Base-by-base conservation (phyloP, 2,113 vertebrate genomes). In the Glaucomys volans region DNA sequence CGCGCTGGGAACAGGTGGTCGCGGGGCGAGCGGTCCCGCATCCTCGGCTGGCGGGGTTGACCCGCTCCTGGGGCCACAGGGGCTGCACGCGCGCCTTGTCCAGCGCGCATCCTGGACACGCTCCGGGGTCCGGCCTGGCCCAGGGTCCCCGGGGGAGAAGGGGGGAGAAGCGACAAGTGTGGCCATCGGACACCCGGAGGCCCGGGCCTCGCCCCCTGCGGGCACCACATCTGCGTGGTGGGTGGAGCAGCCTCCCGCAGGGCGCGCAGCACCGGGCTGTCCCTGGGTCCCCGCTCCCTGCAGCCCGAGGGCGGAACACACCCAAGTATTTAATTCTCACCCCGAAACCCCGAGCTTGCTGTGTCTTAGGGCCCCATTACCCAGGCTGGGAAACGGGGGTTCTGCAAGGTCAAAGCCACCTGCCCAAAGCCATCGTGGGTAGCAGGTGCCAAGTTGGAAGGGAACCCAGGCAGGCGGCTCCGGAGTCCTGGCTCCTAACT, bases 1-100 rank as follows among this genome's bases (percentile, higher is more conserved):
- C 44, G 50, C 4, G 32, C 28, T 1, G 35, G 71, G 37, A 95
- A 93, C 96, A 96, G 97, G 92, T 95, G 96, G 94, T 64, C 26
- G 47, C 35, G 0, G 24, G n/a, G 67, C 13, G 62, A 4, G 66
- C 5, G 1, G 79, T 30, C 62, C 72, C 44, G 75, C 8, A 20
- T 30, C 18, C 54, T 10, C 26, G 35, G 20, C 20, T 35, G 76
- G 37, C 37, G 62, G 62, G 10, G 52, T 9, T 18, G 17, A 22
- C 54, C 5, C 54, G 7, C 54, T 57, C 54, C 20, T 4, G 54
- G 54, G 54, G 5, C 54, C 20, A 17, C 18, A 17, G 54, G 54
- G 17, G 42, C 12, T 14, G 91, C 12, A 4, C 22, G 62, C 9
- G 44, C 5, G 11, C 82, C 52, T 57, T 40, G 69, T 50, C 18